phyloP scores from a whole-genome alignment of 2,888 invertebrate species.

The Ornithoptera priamus region DNA sequence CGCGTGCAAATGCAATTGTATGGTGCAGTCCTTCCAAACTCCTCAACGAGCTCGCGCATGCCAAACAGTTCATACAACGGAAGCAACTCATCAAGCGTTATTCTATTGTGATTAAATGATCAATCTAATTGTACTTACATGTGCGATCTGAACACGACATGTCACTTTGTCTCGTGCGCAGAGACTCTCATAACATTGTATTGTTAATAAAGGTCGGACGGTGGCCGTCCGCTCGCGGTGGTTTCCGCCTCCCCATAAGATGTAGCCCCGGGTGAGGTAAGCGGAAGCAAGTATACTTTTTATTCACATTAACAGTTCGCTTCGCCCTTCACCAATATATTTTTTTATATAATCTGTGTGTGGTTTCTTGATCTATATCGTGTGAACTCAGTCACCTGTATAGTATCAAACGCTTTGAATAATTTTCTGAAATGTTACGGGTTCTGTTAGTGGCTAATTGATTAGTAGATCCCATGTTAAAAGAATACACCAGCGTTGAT shows the following conservation, averaged over 20 bases:
- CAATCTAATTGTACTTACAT: conserved; percentile 69
- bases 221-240: conserved; percentile 28
- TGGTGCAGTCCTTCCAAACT: not conserved
- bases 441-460: conserved; percentile 65
- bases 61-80: conserved; percentile 72
- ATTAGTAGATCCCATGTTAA: conserved; percentile 79
- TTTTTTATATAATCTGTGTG: conserved; percentile 38
- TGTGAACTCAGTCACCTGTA: conserved; percentile 28
- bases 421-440: conserved; percentile 43
- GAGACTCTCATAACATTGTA: conserved; percentile 24
- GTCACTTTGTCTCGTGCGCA: conserved; percentile 46
- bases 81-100: conserved; percentile 50
- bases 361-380: conserved; percentile 30
- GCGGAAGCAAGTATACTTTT: conserved; percentile 55
- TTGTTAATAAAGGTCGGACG: conserved; percentile 39
- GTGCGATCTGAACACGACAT: conserved; percentile 57
- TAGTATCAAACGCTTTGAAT: conserved; percentile 42
- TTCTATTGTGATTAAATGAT: conserved; percentile 47
- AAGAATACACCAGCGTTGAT: conserved; percentile 78
- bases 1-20: no score
- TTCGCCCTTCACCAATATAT: conserved; percentile 61
- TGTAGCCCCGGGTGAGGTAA: conserved; percentile 60
- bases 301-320: conserved; percentile 34
- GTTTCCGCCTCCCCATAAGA: conserved; percentile 51
- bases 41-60: conserved; percentile 52